Evolutionary conservation across 1,140 invertebrate species (phyloP), one percentile per base, ranked within the genome.

Genomic region (Ruditapes philippinarum): DNA sequence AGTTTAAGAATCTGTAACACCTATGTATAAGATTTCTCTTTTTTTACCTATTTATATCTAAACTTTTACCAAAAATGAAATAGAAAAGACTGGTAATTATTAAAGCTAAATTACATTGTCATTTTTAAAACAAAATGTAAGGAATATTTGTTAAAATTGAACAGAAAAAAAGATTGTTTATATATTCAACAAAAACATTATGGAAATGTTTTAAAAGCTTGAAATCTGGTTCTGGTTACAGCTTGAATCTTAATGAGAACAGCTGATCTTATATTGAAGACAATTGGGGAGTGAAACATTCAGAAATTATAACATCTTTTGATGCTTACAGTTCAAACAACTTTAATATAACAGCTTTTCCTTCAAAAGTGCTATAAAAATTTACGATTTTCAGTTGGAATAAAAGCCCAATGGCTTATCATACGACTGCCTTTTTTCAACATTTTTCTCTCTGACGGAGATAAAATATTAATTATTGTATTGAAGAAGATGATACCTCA

Each of bases 201-300:
- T n/a, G n/a, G n/a, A n/a, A n/a, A n/a, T n/a, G n/a, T n/a, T n/a
- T n/a, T n/a, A 70, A 22, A 70, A 70, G 65, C 65, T 70, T 70
- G 65, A 70, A 70, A 70, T 70, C 65, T 70, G 65, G 33, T 70
- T 22, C 28, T 28, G 14, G 65, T 38, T 38, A 70, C 36, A 38
- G 65, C 65, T 70, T 70, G 65, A 70, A 76, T 1, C 42, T 25
- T 49, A 1, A 2, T n/a, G n/a, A n/a, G 45, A 78, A 78, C 74
- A 78, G 74, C 74, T 78, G 74, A 78, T 19, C 42, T 78, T 78
- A n/a, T n/a, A 25, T 78, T 78, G 45, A 51, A 78, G 74, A 51
- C 74, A 78, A 78, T 78, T 51, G 45, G 49, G 17, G 2, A 25
- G 36, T 45, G 54, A 78, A 11, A 70, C 19, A 38, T 36, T 31